Evolutionary conservation across 2,797 vertebrate species (phyloP), one percentile per base, ranked within the genome.

Genomic region (Odontamblyopus lacepedii): DNA sequence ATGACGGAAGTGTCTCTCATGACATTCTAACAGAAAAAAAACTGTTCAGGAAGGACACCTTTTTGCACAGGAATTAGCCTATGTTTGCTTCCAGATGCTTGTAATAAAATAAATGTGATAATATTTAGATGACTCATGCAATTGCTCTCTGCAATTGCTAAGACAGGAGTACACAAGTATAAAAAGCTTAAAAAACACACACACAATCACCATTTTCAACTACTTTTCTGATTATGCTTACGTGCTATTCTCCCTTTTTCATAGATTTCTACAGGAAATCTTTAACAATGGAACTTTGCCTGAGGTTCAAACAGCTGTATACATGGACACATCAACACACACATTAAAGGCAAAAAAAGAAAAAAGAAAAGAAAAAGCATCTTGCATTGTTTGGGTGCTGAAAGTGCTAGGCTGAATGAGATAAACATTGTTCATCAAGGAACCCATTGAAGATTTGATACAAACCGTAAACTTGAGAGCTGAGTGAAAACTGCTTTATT

Each of bases 281-380:
- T 76, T 77, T 69, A 90, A 93, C 92, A 93, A 93, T 92, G 76
- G 85, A 70, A 82, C 76, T 78, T 75, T 74, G 82, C 82, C 67
- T 69, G 78, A 81, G 78, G 61, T 63, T 76, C 75, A 75, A 57
- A 63, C 73, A 86, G 80, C 83, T 86, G 74, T 79, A 75, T 66
- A 5, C n/a, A 80, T 70, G 74, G 76, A 73, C 66, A 70, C 53
- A 60, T 56, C 50, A 56, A 72, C 63, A 55, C 50, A 59, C 50
- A 50, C 63, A 62, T 64, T 62, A 63, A 64, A 8, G 30, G 18
- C 30, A 16, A 48, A 51, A 5, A 69, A 62, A 61, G 63, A 3
- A 7, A 51, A 15, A 70, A 38, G 50, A 67, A 32, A 32, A 73
- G 74, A 68, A 63, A 69, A 44, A 44, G 35, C 35, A 35, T 44